Evolutionary conservation across 2,797 vertebrate species (phyloP).

Genomic region (Balearica regulorum): DNA sequence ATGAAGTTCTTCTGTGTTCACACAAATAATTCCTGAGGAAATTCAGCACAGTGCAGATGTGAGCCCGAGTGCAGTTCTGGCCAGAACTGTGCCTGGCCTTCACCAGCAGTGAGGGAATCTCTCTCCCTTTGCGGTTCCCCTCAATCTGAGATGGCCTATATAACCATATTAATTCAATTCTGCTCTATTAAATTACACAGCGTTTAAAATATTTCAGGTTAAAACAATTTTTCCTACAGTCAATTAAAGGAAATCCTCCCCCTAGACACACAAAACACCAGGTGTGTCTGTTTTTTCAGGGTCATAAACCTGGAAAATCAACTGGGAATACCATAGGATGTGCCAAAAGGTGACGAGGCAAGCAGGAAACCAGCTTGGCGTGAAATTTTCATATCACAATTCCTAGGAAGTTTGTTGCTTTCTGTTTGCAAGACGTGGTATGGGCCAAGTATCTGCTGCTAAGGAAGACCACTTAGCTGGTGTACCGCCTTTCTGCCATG

Average conservation of each 20-base stretch:
- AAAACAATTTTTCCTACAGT: neutral
- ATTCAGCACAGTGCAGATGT: neutral
- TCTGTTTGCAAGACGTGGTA: neutral
- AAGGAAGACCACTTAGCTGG: neutral
- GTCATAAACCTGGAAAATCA: neutral
- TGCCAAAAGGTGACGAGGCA: neutral
- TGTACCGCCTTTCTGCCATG: neutral
- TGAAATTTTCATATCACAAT: accelerated
- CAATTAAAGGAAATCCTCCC: neutral
- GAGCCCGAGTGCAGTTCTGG: neutral
- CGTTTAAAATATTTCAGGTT: neutral
- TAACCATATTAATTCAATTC: neutral
- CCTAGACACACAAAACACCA: neutral
- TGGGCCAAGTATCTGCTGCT: neutral
- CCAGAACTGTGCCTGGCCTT: neutral
- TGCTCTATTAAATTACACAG: neutral
- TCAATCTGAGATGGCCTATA: neutral
- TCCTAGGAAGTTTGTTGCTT: neutral
- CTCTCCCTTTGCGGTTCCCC: neutral
- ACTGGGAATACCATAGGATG: neutral
- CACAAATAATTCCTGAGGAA: neutral
- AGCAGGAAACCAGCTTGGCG: neutral
- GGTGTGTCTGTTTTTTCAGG: neutral
- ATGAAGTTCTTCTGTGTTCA: neutral
- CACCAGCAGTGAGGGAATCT: neutral